Base-by-base conservation (phyloP, 2,113 vertebrate genomes). In the Oreochromis aureus region DNA sequence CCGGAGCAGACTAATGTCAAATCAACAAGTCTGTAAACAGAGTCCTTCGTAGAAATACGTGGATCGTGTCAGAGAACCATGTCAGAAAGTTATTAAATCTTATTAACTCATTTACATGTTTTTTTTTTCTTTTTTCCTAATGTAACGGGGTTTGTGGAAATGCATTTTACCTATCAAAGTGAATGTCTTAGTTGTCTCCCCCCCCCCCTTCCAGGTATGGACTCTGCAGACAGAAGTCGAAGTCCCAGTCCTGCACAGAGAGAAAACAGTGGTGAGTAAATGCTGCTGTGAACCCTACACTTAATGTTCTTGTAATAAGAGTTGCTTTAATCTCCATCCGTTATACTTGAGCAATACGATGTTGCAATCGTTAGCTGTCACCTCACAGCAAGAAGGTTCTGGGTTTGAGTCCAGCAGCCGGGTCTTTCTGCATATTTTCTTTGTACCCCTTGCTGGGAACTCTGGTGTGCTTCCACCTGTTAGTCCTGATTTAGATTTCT, bases 141-240 rank as follows among this genome's bases (percentile, higher is more conserved):
- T 69, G 63, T 69, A 39, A 69, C 34, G 34, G 34, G n/a, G 11
- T 39, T 69, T 69, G 34, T 69, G 39, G 10, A 3, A 13, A 13
- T 6, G 13, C 15, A 30, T 30, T 18, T 73, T 27, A 11, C 41
- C 15, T 73, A 30, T 73, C 22, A 46, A 18, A 73, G 41, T 48
- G 18, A 27, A 24, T 59, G 9, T 36, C 24, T 76, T 30, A 11
- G 41, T 46, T 32, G 3, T 3, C 1, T 10, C 3, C 27, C 27
- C 24, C 24, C 54, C 30, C n/a, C 51, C 54, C 22, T 27, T 86
- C 53, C 15, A 94, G 92, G 30, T 46, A 95, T 95, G 95, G 91
- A 90, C 54, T 93, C 92, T 90, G 81, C 91, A 61, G 89, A 5
- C 76, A 84, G 27, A 88, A 93, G 81, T 80, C 81, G 12, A 44